phyloP scores from a whole-genome alignment of 53 echinoderm and acorn worm species.

The Holothuria scabra region DNA sequence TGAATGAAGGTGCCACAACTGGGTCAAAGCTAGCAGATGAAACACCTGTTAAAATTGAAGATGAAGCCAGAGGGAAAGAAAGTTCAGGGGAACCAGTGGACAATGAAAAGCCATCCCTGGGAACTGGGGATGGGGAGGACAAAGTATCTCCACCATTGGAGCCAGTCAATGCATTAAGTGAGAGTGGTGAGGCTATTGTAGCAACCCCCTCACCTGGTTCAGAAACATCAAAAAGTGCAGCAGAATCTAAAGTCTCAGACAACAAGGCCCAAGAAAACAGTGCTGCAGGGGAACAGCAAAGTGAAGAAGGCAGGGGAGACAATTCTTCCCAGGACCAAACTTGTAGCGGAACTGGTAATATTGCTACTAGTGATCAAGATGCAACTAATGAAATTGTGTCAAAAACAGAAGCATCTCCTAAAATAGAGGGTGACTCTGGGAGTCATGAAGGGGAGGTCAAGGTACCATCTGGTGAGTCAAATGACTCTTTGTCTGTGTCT shows the following conservation, averaged over 20 bases:
- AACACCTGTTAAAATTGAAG: no score
- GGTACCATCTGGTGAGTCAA: neutral
- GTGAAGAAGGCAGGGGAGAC: no score
- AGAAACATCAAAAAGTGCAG: neutral
- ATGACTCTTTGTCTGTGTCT: neutral
- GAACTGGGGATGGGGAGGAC: neutral
- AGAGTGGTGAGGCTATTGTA: neutral
- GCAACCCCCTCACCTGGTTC: neutral
- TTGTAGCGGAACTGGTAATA: no score
- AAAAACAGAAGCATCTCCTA: neutral
- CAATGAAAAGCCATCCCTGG: slow-evolving; percentile 44
- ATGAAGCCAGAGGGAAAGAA: no score
- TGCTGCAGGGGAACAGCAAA: no score
- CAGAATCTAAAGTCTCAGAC: no score
- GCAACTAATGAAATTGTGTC: neutral
- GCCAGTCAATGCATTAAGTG: neutral
- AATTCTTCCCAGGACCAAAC: no score
- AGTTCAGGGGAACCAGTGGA: neutral
- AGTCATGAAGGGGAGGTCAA: neutral
- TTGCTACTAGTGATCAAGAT: neutral
- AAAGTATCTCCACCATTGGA: no score
- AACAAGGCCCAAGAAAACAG: no score
- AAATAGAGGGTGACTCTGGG: neutral
- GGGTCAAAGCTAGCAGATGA: neutral
- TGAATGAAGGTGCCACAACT: neutral